A percentile compares a stretch with the other conserved stretches of the same genome.
These are phyloP conservation scores for Melitaea athalia DNA, from an alignment of 2,888 invertebrate species.

Conservation along the genomic window DNA sequence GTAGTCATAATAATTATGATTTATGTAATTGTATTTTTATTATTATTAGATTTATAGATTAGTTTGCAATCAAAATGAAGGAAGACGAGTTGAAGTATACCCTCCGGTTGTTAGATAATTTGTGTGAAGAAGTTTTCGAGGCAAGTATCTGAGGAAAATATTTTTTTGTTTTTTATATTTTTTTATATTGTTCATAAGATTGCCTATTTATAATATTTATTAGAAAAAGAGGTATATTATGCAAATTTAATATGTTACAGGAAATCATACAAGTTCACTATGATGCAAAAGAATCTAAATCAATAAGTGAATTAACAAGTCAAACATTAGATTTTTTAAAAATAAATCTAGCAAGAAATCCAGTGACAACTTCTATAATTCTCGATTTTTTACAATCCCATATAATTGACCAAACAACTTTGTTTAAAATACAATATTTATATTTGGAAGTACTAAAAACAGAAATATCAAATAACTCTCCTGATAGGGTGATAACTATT, in stretches of 20 bases:
- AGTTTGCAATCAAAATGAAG: constrained; percentile 52
- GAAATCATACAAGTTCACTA: constrained; percentile 65
- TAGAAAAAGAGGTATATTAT: too few species aligned
- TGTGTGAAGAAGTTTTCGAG: constrained; percentile 62
- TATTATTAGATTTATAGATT: background rate
- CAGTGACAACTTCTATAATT: constrained; percentile 65
- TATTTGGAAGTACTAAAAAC: constrained; percentile 64
- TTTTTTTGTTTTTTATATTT: background rate
- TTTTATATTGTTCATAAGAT: too few species aligned
- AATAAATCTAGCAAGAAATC: constrained; percentile 69
- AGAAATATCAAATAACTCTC: constrained; percentile 60
- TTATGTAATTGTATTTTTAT: background rate
- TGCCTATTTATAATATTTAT: too few species aligned
- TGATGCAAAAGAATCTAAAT: constrained; percentile 60
- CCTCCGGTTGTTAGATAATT: constrained; percentile 65
- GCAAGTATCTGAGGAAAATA: constrained; percentile 49
- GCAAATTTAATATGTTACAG: constrained; percentile 45
- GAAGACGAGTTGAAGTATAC: constrained; percentile 74
- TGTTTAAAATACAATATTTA: constrained; percentile 59
- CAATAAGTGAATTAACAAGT: constrained; percentile 56
- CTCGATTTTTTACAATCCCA: constrained; percentile 60
- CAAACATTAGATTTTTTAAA: constrained; percentile 67
- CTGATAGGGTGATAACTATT: constrained; percentile 65
- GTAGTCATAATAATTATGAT: background rate
- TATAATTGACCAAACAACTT: constrained; percentile 43